phyloP scores from a whole-genome alignment of 2,113 vertebrate species.

The Isurus oxyrinchus region DNA sequence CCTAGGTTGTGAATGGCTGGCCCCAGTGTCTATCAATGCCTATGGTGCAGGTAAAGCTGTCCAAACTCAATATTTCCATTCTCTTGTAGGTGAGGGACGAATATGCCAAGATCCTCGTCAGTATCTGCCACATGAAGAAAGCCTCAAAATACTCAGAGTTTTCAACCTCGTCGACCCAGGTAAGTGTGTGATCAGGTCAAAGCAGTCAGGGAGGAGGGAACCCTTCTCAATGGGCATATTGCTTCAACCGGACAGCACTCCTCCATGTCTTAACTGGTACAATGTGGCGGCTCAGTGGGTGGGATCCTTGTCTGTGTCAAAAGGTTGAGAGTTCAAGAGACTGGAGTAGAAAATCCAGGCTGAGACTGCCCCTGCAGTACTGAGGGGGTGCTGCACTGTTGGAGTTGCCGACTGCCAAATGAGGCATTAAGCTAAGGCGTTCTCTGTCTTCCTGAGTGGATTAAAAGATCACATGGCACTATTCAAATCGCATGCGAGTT shows the following conservation, averaged over 20 bases:
- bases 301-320: not conserved
- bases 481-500: not conserved
- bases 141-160: not conserved
- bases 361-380: not conserved
- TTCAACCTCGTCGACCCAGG: not conserved
- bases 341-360: no score
- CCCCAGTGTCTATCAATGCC: not conserved
- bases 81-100: constrained; percentile 9
- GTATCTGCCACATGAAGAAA: not conserved
- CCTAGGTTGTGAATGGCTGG: not conserved
- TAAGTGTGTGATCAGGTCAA: not conserved
- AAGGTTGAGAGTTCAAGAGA: not conserved
- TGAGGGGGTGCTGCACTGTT: not conserved
- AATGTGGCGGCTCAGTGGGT: not conserved
- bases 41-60: not conserved
- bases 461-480: not conserved
- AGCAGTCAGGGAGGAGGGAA: not conserved
- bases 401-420: not conserved
- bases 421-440: not conserved
- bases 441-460: not conserved
- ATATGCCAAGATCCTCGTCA: not conserved
- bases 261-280: not conserved
- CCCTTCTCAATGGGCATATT: not conserved
- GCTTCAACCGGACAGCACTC: not conserved
- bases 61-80: no score